Conservation (phyloP, 2,888 invertebrate genomes). For the Urechis unicinctus region DNA sequence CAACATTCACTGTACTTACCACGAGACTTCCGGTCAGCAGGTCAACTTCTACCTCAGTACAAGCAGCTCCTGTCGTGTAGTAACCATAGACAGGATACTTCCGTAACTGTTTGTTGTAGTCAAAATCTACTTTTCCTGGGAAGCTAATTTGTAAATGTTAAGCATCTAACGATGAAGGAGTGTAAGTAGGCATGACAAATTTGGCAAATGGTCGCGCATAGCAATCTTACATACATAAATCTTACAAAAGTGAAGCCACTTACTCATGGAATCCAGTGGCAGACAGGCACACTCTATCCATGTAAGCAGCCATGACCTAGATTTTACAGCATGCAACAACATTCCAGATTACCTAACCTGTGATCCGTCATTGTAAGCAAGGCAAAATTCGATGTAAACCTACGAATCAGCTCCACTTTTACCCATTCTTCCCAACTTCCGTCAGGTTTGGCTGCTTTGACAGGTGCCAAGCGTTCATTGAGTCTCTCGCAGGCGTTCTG, state of each 20-base stretch:
- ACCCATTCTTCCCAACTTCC: constrained; percentile 77
- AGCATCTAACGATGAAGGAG: no score
- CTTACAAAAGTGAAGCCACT: no score
- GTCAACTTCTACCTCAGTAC: constrained; percentile 21
- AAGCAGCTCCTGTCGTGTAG: constrained; percentile 19
- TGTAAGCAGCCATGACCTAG: constrained; percentile 24
- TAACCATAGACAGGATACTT: constrained; percentile 7
- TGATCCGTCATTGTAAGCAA: no score
- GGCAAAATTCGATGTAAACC: no score
- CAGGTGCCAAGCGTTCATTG: constrained; percentile 67
- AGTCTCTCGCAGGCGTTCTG: constrained; percentile 70
- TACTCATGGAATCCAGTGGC: constrained; percentile 34
- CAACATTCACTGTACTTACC: constrained; percentile 1
- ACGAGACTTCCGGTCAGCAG: constrained; percentile 19
- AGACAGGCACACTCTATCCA: constrained; percentile 26
- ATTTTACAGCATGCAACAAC: no score
- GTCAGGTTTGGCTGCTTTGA: constrained; percentile 70
- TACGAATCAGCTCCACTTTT: no score
- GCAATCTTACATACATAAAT: no score
- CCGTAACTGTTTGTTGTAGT: constrained; percentile 7
- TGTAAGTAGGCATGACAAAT: no score
- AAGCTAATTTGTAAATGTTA: no score
- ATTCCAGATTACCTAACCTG: constrained; percentile 24
- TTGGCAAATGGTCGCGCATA: no score
- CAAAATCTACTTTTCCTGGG: constrained; percentile 3